A percentile compares a stretch with the other conserved stretches of the same genome.
These are phyloP conservation scores for Pimpla rufipes DNA, from an alignment of 2,888 invertebrate species.

Conservation along the genomic window DNA sequence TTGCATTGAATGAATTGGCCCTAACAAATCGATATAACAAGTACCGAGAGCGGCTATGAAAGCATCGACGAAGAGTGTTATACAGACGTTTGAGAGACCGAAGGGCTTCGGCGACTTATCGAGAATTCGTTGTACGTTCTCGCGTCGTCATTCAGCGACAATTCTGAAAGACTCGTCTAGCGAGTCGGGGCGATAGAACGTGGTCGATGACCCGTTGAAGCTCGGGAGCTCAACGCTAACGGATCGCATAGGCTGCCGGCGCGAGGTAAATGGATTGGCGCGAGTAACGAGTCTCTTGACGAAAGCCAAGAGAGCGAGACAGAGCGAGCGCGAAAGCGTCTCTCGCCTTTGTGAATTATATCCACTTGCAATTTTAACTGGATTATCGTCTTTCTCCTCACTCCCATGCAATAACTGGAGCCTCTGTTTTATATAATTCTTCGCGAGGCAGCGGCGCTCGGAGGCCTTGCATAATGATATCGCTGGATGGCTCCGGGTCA, in stretches of 20 bases:
- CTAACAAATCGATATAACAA: background rate
- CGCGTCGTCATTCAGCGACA: slow-evolving; percentile 17
- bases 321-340: slow-evolving; percentile 7
- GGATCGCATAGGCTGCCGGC: slow-evolving; percentile 53
- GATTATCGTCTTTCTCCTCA: slow-evolving; percentile 11
- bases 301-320: slow-evolving; percentile 27
- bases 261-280: slow-evolving; percentile 65
- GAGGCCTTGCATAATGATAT: slow-evolving; percentile 22
- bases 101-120: slow-evolving; percentile 10
- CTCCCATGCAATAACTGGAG: background rate
- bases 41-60: background rate
- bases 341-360: slow-evolving; percentile 25
- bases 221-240: slow-evolving; percentile 63
- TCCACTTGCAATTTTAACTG: slow-evolving; percentile 25
- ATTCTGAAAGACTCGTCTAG: slow-evolving; percentile 21
- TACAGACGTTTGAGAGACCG: background rate
- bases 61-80: slow-evolving; percentile 4
- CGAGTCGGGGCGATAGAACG: slow-evolving; percentile 29
- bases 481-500: background rate
- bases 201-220: slow-evolving; percentile 68
- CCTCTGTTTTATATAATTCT: slow-evolving; percentile 32
- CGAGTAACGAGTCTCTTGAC: slow-evolving; percentile 48
- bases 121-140: background rate
- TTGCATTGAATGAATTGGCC: background rate
- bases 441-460: background rate